These are phyloP conservation scores for Gila robusta DNA, from an alignment of 2,797 vertebrate species.

Conservation along the genomic window DNA sequence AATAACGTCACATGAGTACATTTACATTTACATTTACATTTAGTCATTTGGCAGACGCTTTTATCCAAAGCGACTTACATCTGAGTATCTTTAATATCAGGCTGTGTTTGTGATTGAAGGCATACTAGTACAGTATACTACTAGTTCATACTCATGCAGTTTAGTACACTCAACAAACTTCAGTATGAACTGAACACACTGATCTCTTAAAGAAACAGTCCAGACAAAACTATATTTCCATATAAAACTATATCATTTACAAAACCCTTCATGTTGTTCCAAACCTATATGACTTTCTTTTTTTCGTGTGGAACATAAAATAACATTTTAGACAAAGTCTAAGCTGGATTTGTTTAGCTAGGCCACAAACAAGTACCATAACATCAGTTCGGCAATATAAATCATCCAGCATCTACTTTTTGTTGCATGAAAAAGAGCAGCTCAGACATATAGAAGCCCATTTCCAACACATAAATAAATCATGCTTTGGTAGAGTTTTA, in stretches of 20 bases:
- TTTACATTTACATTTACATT: too few relatives aligned
- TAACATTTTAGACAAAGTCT: background rate
- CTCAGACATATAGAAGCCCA: too few relatives aligned
- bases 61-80: too few relatives aligned
- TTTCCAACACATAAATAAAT: too few relatives aligned
- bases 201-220: background rate
- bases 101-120: background rate
- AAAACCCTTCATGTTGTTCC: background rate
- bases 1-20: background rate
- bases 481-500: too few relatives aligned
- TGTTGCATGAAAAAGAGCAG: too few relatives aligned
- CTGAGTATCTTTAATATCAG: background rate
- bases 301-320: too few relatives aligned
- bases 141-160: background rate
- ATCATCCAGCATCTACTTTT: too few relatives aligned
- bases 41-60: too few relatives aligned
- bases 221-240: background rate
- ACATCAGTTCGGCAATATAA: background rate
- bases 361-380: background rate
- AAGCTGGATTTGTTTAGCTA: background rate
- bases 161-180: background rate
- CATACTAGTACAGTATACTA: background rate
- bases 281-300: background rate
- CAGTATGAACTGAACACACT: background rate
- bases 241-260: too few relatives aligned